Evolutionary conservation across 2,888 invertebrate genomes (phyloP).

Genomic region (Rhodophaea formosa): DNA sequence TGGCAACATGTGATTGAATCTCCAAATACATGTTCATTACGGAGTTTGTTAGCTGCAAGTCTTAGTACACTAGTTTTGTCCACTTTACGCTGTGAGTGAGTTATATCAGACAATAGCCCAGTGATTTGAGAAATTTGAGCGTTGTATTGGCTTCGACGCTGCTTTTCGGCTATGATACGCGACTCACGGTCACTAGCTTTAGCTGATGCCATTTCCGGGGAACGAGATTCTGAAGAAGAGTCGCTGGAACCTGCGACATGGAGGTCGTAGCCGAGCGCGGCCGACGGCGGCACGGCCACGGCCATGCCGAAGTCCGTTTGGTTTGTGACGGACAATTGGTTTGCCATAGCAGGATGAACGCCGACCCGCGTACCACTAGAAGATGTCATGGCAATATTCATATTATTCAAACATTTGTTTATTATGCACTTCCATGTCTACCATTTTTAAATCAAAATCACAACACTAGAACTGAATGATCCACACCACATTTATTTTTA

Average conservation of each 20-base stretch:
- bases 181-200: constrained; percentile 88
- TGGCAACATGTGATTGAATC: constrained; percentile 74
- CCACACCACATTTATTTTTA: constrained; percentile 5
- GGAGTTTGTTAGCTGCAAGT: constrained; percentile 91
- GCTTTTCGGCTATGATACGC: constrained; percentile 94
- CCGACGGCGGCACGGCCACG: constrained; percentile 46
- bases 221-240: constrained; percentile 69
- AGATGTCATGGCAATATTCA: constrained; percentile 56
- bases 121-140: constrained; percentile 91
- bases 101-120: constrained; percentile 90
- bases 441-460: background rate
- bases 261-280: constrained; percentile 43
- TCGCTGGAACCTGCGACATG: constrained; percentile 56
- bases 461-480: background rate
- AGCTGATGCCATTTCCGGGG: constrained; percentile 60
- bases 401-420: constrained; percentile 44
- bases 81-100: constrained; percentile 89
- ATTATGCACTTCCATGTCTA: constrained; percentile 26
- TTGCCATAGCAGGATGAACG: constrained; percentile 47
- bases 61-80: constrained; percentile 95
- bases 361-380: constrained; percentile 47
- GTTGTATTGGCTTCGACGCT: constrained; percentile 93
- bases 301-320: constrained; percentile 51
- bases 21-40: constrained; percentile 87
- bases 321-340: constrained; percentile 44